A percentile compares a stretch with the other conserved stretches of the same genome.
phyloP scores from a whole-genome alignment of 2,113 vertebrate species.

The Gnathonemus echidnorhynchus region DNA sequence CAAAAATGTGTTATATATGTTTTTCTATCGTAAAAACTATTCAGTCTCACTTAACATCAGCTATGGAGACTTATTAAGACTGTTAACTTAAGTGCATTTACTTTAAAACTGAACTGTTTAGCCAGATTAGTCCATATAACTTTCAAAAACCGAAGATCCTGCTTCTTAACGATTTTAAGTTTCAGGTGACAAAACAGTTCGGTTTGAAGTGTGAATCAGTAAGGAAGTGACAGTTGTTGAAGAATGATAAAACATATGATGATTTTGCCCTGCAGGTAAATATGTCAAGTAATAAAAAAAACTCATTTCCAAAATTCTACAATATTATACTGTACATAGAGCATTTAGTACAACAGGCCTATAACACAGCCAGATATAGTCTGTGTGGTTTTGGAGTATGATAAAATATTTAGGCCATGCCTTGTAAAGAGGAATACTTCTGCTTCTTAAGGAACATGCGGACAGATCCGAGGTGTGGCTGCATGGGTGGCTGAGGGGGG shows the following conservation, averaged over 20 bases:
- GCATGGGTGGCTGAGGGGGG: background rate
- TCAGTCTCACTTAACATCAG: background rate
- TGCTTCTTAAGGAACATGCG: background rate
- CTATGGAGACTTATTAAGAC: background rate
- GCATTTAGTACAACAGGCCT: background rate
- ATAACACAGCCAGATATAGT: background rate
- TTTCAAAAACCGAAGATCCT: background rate
- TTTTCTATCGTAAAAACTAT: background rate
- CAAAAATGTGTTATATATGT: background rate
- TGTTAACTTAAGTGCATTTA: background rate
- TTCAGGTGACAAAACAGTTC: background rate
- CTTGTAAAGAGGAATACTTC: background rate
- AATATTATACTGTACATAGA: background rate
- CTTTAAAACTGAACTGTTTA: background rate
- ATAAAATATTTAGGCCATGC: background rate
- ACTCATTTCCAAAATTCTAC: background rate
- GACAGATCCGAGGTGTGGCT: background rate
- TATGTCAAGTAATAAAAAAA: background rate
- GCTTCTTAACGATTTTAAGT: background rate
- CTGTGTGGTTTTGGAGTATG: background rate
- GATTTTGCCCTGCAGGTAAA: no score
- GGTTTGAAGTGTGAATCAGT: background rate
- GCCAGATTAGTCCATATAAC: background rate
- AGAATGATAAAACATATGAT: background rate
- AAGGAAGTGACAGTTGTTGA: background rate